Conservation (phyloP, 2,888 invertebrate genomes). For the Drosophila fulvimacula region DNA sequence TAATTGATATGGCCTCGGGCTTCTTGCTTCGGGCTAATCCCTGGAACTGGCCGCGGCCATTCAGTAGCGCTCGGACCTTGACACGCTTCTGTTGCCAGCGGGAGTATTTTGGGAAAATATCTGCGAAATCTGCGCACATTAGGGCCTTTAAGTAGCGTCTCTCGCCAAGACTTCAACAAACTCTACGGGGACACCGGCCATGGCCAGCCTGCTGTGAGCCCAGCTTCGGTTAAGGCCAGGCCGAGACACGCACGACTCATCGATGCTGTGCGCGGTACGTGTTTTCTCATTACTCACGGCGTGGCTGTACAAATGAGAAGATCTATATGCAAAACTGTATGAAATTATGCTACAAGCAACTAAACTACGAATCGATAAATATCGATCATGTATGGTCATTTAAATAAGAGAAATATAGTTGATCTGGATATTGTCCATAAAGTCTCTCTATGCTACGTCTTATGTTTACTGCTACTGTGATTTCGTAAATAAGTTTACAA, state of each 20-base stretch:
- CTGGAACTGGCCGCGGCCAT: constrained; percentile 42
- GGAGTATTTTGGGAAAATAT: constrained; percentile 54
- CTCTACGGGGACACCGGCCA: constrained; percentile 62
- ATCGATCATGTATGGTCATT: not conserved
- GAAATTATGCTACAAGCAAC: not conserved
- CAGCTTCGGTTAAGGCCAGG: constrained; percentile 26
- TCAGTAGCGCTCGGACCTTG: constrained; percentile 78
- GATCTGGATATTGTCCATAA: not conserved
- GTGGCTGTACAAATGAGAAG: not conserved
- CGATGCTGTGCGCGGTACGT: not conserved
- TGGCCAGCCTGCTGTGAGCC: constrained; percentile 39
- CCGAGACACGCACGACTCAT: constrained; percentile 26
- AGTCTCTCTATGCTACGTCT: no score
- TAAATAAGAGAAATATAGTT: not conserved
- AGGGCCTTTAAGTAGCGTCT: constrained; percentile 78
- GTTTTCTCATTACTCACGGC: not conserved
- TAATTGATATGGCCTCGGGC: not conserved
- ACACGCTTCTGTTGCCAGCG: constrained; percentile 81
- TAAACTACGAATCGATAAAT: not conserved
- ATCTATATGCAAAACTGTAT: not conserved
- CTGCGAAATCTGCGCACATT: constrained; percentile 50
- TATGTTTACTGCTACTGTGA: no score
- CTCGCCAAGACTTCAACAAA: constrained; percentile 72
- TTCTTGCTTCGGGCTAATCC: not conserved
- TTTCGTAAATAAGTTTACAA: no score